Percentiles rank a stretch among this genome's conserved stretches.
phyloP scores from a whole-genome alignment of 1,140 invertebrate genomes.

The Platyscapa corneri region DNA sequence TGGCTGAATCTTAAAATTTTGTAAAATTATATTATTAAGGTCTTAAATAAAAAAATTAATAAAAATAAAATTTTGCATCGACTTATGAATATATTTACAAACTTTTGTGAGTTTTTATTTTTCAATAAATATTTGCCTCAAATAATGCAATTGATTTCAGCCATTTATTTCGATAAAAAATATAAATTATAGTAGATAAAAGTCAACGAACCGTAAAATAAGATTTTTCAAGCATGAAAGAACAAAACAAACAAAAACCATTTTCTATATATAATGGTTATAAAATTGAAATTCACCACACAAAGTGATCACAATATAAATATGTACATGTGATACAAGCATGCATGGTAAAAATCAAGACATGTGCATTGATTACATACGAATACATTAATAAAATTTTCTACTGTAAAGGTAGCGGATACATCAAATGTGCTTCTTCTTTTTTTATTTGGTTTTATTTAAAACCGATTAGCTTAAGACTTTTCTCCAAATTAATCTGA shows the following conservation, averaged over 20 bases:
- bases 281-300: conserved; percentile 17
- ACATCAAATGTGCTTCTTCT: conserved; percentile 39
- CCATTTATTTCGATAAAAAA: conserved; percentile 38
- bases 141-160: conserved; percentile 16
- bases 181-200: conserved; percentile 44
- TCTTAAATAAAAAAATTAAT: not conserved
- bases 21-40: not conserved
- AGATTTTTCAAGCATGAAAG: conserved; percentile 56
- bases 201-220: conserved; percentile 45
- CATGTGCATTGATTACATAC: conserved; percentile 65
- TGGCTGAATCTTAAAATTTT: conserved; percentile 20
- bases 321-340: conserved; percentile 52
- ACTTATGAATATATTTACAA: not conserved
- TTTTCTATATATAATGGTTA: conserved; percentile 56
- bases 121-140: not conserved
- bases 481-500: conserved; percentile 17
- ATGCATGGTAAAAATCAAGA: conserved; percentile 61
- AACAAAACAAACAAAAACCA: conserved; percentile 60
- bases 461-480: not conserved
- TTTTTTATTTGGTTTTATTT: conserved; percentile 46
- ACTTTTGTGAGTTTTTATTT: conserved; percentile 33
- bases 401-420: conserved; percentile 42
- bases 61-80: not conserved
- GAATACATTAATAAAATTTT: conserved; percentile 57
- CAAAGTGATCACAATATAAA: conserved; percentile 37